Evolutionary conservation across 2,888 invertebrate genomes (phyloP).

Genomic region (Ommatoiulus sabulosus): DNA sequence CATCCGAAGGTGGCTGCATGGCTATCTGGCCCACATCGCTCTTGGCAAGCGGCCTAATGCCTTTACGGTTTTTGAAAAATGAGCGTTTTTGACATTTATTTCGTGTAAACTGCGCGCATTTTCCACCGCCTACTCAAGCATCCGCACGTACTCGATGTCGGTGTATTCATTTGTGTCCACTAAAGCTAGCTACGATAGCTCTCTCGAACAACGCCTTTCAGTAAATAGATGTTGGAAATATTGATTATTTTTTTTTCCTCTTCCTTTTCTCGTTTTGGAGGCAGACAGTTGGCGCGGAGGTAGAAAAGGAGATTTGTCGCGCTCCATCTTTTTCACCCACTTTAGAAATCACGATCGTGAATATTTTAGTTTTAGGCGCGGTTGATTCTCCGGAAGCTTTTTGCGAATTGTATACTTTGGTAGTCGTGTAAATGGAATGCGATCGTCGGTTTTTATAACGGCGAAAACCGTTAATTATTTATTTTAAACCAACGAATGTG

Average conservation of each 20-base stretch:
- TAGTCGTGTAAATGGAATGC: no score
- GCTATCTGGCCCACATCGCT: background rate
- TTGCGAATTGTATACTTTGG: no score
- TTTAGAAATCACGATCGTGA: background rate
- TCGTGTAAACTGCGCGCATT: background rate
- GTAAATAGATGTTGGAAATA: constrained; percentile 10
- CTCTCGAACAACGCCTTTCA: constrained; percentile 6
- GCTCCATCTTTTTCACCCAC: background rate
- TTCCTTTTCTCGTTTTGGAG: background rate
- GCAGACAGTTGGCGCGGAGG: background rate
- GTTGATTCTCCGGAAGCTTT: background rate
- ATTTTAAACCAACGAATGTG: no score
- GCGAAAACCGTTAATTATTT: no score
- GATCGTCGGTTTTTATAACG: no score
- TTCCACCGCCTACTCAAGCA: background rate
- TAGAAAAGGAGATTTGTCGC: background rate
- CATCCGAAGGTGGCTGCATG: background rate
- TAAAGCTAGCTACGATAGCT: background rate
- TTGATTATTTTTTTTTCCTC: background rate
- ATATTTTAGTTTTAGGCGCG: background rate
- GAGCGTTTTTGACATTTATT: background rate
- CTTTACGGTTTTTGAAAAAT: background rate
- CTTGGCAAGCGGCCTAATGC: constrained; percentile 10
- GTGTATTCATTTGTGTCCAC: constrained; percentile 37
- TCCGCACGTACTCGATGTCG: background rate